These are phyloP conservation scores for Pogona vitticeps DNA, from an alignment of 2,113 vertebrate genomes.

Conservation along the genomic window DNA sequence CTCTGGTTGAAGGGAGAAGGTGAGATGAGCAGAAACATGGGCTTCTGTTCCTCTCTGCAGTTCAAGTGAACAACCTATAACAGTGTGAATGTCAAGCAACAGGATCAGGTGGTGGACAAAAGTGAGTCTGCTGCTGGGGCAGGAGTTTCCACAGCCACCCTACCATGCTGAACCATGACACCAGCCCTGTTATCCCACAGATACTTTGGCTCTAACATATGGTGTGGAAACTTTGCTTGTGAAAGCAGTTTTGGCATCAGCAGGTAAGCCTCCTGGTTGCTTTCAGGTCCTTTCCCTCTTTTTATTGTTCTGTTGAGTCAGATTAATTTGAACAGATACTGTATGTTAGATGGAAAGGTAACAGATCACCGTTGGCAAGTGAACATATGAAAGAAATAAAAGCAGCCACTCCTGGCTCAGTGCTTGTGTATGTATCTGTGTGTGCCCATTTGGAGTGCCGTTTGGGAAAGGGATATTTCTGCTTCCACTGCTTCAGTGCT, in stretches of 20 bases:
- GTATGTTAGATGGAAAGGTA: too few relatives aligned
- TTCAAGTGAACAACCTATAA: too few relatives aligned
- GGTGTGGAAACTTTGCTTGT: too few relatives aligned
- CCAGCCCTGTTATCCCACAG: neutral
- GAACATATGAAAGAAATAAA: neutral
- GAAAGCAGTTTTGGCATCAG: too few relatives aligned
- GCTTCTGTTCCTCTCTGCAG: too few relatives aligned
- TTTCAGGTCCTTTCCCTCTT: neutral
- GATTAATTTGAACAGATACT: too few relatives aligned
- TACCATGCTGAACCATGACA: neutral
- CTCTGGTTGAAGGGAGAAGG: too few relatives aligned
- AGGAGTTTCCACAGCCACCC: neutral
- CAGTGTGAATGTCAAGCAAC: neutral
- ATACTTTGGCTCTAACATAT: neutral
- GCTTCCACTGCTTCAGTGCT: neutral
- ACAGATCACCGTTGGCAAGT: too few relatives aligned
- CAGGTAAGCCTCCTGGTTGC: too few relatives aligned
- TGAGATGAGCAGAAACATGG: too few relatives aligned
- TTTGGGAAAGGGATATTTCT: slow-evolving; percentile 7
- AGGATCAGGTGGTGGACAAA: neutral
- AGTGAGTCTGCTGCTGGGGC: neutral
- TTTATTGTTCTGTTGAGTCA: too few relatives aligned
- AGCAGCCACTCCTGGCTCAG: too few relatives aligned
- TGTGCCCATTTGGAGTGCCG: neutral
- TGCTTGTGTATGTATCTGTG: neutral